Percentiles rank a stretch among this genome's conserved stretches.
Conservation (phyloP, 2,797 vertebrate species). For the Liasis olivaceus region DNA sequence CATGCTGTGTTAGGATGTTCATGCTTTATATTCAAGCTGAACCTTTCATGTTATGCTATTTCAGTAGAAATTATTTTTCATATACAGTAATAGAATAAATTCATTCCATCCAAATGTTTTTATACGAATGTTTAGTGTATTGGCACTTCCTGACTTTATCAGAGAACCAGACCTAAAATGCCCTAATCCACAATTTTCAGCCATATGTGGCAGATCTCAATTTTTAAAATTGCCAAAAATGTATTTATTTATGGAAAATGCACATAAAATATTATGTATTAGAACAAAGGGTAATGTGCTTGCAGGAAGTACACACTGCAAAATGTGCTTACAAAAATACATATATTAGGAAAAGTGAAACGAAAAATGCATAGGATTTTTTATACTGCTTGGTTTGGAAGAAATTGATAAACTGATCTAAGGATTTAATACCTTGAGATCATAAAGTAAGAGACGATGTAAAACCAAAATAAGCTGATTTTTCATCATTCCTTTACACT, state of each 20-base stretch:
- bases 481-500: not conserved
- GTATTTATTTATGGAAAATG: not conserved
- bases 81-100: not conserved
- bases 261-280: not conserved
- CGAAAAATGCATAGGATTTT: not conserved
- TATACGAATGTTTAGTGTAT: not conserved
- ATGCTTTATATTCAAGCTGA: conserved; percentile 1
- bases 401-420: not conserved
- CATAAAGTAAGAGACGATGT: not conserved
- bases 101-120: not conserved
- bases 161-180: not conserved
- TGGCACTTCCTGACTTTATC: not conserved
- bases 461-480: not conserved
- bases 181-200: not conserved
- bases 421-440: not conserved
- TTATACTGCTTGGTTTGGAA: not conserved
- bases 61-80: not conserved
- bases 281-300: not conserved
- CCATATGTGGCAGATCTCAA: not conserved
- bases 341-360: not conserved
- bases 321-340: not conserved
- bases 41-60: not conserved
- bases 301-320: not conserved
- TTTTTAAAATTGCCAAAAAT: not conserved
- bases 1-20: conserved; percentile 4